phyloP scores from a whole-genome alignment of 2,113 vertebrate species.

The Prolemur simus region DNA sequence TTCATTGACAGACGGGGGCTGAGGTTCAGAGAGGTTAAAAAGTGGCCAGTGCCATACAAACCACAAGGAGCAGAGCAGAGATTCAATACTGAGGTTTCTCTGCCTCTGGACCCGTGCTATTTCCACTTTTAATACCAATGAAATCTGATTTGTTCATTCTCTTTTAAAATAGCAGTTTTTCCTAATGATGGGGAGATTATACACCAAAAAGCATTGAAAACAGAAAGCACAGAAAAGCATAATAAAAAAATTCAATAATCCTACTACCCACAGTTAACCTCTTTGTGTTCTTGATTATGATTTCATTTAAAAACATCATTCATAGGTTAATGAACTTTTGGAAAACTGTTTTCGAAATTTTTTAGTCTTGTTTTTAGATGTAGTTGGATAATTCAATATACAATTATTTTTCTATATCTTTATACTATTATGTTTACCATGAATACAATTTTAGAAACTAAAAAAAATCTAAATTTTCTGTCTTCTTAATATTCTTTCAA shows the following conservation, averaged over 20 bases:
- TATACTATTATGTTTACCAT: not conserved
- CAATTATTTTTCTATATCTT: not conserved
- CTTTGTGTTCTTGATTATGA: not conserved
- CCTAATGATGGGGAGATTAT: not conserved
- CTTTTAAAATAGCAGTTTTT: not conserved
- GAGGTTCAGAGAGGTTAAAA: not conserved
- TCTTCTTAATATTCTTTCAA: not conserved
- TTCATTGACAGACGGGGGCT: not conserved
- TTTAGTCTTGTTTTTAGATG: not conserved
- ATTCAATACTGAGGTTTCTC: not conserved
- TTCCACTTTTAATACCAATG: not conserved
- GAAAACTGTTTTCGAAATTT: not conserved
- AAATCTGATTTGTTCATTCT: constrained; percentile 24
- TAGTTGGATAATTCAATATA: not conserved
- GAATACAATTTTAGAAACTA: not conserved
- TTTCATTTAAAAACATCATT: not conserved
- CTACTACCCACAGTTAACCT: not conserved
- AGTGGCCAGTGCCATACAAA: not conserved
- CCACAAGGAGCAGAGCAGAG: not conserved
- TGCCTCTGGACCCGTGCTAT: not conserved
- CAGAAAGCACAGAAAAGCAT: not conserved
- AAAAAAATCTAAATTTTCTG: not conserved
- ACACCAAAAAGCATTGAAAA: not conserved
- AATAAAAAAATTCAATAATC: not conserved
- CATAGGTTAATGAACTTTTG: not conserved